Evolutionary conservation across 2,888 invertebrate genomes (phyloP), one percentile per base, ranked within the genome.

Genomic region (Macrophya alboannulata): DNA sequence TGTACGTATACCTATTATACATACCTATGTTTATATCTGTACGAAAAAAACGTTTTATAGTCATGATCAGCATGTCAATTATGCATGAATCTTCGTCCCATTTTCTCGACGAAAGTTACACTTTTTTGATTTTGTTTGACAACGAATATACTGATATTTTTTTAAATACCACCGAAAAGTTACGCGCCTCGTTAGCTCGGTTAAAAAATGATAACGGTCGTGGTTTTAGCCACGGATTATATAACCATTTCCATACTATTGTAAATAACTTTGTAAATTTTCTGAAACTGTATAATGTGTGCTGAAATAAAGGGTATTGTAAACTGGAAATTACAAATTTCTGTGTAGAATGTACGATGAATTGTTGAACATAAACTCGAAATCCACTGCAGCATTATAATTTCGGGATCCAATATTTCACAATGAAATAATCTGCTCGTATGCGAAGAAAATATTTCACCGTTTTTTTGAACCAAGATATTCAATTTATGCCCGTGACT

Each of bases 401-500:
- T 77, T 77, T 31, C 31, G 5, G 8, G 17, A n/a, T 77, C 37
- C 21, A 37, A 77, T 77, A 77, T 77, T 51, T 77, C 77, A 77
- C 51, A 17, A 77, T 55, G 37, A 31, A 77, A 55, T 77, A 55
- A 77, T 77, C 77, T 77, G 55, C 17, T 55, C 55, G 17, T 55
- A 55, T 76, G 37, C 17, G n/a, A 17, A 25, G 51, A 55, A 55
- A 77, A 77, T 51, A 77, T 77, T 77, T 55, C 77, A 17, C 25
- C 51, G 55, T 37, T 77, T 77, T 77, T 31, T 9, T 2, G 55
- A 21, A n/a, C 72, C 37, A 12, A 25, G 76, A 40, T 71, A 45
- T 37, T 31, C 15, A 51, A 37, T 77, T 31, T 77, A 77, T 17
- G 43, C 51, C 6, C 12, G 37, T 51, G 15, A 45, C 74, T 45